Evolutionary conservation across 2,113 vertebrate species (phyloP), one percentile per base, ranked within the genome.

Genomic region (Sturnus vulgaris): DNA sequence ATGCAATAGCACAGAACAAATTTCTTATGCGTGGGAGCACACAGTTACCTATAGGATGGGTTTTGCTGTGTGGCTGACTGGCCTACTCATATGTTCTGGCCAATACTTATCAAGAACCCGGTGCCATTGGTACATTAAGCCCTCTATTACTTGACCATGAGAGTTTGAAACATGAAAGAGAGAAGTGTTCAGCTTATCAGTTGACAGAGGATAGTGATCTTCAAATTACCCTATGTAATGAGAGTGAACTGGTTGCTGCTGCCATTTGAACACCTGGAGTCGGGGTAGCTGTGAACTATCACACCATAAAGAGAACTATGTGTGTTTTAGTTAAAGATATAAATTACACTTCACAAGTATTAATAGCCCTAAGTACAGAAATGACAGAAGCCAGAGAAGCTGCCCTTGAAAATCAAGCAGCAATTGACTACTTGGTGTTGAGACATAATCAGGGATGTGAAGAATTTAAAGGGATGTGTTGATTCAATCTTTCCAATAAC

Each of bases 81-180:
- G 31, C 7, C 50, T 65, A 31, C 39, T 56, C 20, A 15, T 33
- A 19, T 55, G 25, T 66, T 46, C 50, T 31, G 44, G 44, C 35
- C 44, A 49, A 12, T 28, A 82, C 28, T 23, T 59, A 15, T 40
- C 0, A 2, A 40, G 64, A 0, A 1, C 23, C 18, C 35, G 4
- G n/a, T 47, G n/a, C 3, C 2, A 11, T 0, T 44, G 42, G 52
- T 27, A 39, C 53, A 40, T 50, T 23, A 40, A 22, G 5, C 40
- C n/a, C 22, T 56, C n/a, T 39, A 16, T 30, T 50, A 23, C 1
- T 59, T 59, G 1, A 50, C 30, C 35, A n/a, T 40, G 55, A 24
- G 3, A 3, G 0, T 22, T 1, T 47, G 55, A 40, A 69, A 7
- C 42, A 47, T 1, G 2, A 40, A 33, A 69, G 30, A 66, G 15